A percentile compares a stretch with the other conserved stretches of the same genome.
Evolutionary conservation across 2,797 vertebrate species (phyloP).

Genomic region (Diglossa cyanea): DNA sequence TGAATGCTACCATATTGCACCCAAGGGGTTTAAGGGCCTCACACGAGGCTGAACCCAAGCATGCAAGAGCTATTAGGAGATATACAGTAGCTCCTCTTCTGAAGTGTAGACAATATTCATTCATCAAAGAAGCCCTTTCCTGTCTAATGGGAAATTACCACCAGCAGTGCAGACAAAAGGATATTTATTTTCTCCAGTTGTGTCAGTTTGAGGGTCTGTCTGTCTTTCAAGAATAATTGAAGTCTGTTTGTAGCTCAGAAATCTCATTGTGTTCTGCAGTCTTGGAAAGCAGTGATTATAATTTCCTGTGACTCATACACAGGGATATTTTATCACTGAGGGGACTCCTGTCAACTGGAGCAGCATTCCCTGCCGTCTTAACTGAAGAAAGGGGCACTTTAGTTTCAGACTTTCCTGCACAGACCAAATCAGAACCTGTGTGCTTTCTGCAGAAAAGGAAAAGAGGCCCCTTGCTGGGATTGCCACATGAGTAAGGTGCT

Average conservation of each 20-base stretch:
- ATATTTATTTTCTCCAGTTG: conserved; percentile 35
- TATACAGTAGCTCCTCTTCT: conserved; percentile 45
- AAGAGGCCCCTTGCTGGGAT: background rate
- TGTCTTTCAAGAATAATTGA: conserved; percentile 50
- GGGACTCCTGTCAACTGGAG: background rate
- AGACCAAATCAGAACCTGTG: background rate
- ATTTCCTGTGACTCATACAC: conserved; percentile 32
- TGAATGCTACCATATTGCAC: background rate
- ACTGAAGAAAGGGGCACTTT: background rate
- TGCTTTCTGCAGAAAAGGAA: background rate
- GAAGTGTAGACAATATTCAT: conserved; percentile 51
- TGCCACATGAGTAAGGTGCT: background rate
- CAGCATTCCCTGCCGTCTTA: background rate
- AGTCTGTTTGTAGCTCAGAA: conserved; percentile 51
- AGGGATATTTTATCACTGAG: conserved; percentile 2
- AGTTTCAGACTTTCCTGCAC: background rate
- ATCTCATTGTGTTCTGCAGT: conserved; percentile 40
- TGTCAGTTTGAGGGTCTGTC: conserved; percentile 36
- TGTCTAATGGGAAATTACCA: conserved; percentile 55
- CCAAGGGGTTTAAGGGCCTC: background rate
- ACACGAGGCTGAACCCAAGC: background rate
- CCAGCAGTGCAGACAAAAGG: conserved; percentile 51
- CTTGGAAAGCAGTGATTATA: conserved; percentile 25
- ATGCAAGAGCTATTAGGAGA: conserved; percentile 41
- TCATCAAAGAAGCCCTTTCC: conserved; percentile 48